Evolutionary conservation across 2,113 vertebrate genomes (phyloP).

Genomic region (Picathartes gymnocephalus): DNA sequence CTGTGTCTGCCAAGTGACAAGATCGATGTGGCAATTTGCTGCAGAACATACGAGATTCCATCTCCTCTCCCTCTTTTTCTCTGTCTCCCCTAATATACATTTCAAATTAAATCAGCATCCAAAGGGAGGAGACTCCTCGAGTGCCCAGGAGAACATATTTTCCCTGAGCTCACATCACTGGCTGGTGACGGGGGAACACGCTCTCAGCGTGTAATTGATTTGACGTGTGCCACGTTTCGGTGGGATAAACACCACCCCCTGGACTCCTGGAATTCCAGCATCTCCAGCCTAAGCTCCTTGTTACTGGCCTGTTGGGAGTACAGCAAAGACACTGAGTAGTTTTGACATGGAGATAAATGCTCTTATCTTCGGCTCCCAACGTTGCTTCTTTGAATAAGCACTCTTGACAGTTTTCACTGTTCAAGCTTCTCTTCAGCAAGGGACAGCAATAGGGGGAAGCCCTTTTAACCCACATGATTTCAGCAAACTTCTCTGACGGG

Average conservation of each 20-base stretch:
- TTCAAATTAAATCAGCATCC: slow-evolving; percentile 42
- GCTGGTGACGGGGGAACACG: not conserved
- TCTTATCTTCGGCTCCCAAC: slow-evolving; percentile 7
- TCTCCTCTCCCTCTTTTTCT: not conserved
- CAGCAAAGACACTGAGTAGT: not conserved
- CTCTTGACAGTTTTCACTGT: not conserved
- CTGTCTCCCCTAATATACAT: not conserved
- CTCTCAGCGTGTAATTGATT: not conserved
- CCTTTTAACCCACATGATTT: not conserved
- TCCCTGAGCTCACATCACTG: not conserved
- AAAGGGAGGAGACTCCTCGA: not conserved
- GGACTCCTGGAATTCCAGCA: not conserved
- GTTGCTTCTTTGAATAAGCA: not conserved
- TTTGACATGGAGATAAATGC: slow-evolving; percentile 35
- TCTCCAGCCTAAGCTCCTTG: slow-evolving; percentile 4
- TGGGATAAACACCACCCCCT: not conserved
- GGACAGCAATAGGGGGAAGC: not conserved
- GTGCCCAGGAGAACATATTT: not conserved
- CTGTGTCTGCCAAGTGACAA: not conserved
- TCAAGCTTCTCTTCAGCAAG: not conserved
- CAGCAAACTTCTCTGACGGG: not conserved
- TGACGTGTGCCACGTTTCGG: not conserved
- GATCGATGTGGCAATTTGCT: slow-evolving; percentile 12
- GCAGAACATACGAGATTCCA: not conserved
- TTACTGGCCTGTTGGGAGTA: not conserved